Percentiles rank a stretch among this genome's conserved stretches.
phyloP scores from a whole-genome alignment of 2,797 vertebrate genomes.

The Dryobates pubescens region DNA sequence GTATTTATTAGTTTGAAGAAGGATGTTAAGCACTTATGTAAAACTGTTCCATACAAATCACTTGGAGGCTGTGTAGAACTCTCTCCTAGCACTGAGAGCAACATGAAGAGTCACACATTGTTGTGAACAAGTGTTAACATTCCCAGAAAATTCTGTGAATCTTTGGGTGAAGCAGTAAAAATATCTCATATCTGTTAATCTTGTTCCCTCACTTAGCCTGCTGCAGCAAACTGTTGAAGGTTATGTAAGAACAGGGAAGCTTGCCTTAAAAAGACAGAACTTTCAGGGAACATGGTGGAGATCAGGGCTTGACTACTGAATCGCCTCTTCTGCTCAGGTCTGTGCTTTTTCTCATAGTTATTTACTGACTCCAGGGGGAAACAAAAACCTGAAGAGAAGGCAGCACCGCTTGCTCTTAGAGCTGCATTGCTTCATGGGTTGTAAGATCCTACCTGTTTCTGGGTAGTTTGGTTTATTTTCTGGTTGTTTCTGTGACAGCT shows the following conservation, averaged over 20 bases:
- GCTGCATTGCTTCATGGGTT: neutral
- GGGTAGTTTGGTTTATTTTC: neutral
- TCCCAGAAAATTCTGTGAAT: slow-evolving; percentile 60
- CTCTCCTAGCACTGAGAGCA: slow-evolving; percentile 13
- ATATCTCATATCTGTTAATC: slow-evolving; percentile 64
- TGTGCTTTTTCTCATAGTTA: neutral
- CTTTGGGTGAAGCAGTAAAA: slow-evolving; percentile 62
- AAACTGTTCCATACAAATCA: slow-evolving; percentile 43
- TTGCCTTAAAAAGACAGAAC: slow-evolving; percentile 22
- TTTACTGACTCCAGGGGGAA: neutral
- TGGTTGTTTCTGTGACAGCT: neutral
- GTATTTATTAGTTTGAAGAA: slow-evolving; percentile 65
- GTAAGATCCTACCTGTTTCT: neutral
- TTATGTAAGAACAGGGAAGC: slow-evolving; percentile 53
- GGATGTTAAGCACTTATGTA: slow-evolving; percentile 57
- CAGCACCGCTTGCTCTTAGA: neutral
- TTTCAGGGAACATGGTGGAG: slow-evolving; percentile 2
- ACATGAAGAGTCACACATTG: slow-evolving; percentile 50
- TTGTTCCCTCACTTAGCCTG: slow-evolving; percentile 59
- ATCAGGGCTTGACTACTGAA: neutral
- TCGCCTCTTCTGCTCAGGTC: neutral
- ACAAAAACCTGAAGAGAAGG: neutral
- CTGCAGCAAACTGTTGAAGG: slow-evolving; percentile 18
- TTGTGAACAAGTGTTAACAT: slow-evolving; percentile 69
- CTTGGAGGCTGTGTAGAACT: slow-evolving; percentile 44